Evolutionary conservation across 37 sponge, comb jelly and placozoan genomes (phyloP).

Genomic region (Petrosia ficiformis): DNA sequence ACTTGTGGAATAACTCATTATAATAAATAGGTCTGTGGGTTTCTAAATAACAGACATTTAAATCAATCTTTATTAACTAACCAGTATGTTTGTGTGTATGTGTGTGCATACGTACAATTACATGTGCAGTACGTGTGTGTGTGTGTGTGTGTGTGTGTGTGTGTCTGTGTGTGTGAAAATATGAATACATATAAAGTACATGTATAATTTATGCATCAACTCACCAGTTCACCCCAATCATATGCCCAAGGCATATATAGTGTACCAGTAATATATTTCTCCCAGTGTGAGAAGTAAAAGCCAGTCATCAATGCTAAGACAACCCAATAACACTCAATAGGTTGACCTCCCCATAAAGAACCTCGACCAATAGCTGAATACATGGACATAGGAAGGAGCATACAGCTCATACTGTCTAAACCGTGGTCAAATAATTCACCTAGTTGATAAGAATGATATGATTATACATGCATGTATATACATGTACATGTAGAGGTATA

Average conservation of each 20-base stretch:
- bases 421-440: constrained; percentile 96
- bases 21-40: too few species aligned
- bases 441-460: constrained; percentile 6
- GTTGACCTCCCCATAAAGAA: constrained; percentile 43
- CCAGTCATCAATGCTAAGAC: constrained; percentile 42
- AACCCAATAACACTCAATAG: constrained; percentile 17
- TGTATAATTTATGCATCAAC: neutral
- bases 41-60: too few species aligned
- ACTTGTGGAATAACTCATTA: too few species aligned
- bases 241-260: constrained; percentile 94
- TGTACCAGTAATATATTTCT: constrained; percentile 94
- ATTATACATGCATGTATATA: constrained; percentile 11
- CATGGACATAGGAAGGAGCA: constrained; percentile 54
- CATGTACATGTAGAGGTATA: too few species aligned
- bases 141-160: too few species aligned
- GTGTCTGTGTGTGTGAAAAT: too few species aligned
- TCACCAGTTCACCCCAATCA: constrained; percentile 82
- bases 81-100: too few species aligned
- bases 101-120: too few species aligned
- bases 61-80: too few species aligned
- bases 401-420: constrained; percentile 71
- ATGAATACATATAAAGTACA: neutral
- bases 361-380: constrained; percentile 65
- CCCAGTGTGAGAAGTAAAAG: constrained; percentile 97
- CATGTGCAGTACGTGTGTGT: too few species aligned